Evolutionary conservation across 2,888 invertebrate genomes (phyloP).

Genomic region (Ernsta delagoae): DNA sequence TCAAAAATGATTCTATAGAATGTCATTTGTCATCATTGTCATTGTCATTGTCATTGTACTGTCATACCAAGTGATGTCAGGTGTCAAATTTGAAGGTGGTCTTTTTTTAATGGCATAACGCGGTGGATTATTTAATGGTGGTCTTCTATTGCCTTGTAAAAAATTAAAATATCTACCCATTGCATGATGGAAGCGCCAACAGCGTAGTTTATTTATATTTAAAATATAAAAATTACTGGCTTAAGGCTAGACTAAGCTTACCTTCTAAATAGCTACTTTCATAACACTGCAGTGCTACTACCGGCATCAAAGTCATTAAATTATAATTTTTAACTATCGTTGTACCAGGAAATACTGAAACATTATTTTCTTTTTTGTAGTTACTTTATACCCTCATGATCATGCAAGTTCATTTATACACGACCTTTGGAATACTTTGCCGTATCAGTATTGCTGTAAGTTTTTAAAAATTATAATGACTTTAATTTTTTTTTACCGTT

Average conservation of each 20-base stretch:
- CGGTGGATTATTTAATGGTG: neutral
- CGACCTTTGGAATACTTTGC: neutral
- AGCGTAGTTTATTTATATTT: too few species aligned
- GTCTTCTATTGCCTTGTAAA: neutral
- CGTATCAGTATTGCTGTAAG: conserved; percentile 3
- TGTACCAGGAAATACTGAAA: neutral
- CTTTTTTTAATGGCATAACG: too few species aligned
- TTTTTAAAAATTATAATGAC: neutral
- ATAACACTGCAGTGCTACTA: neutral
- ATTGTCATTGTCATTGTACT: too few species aligned
- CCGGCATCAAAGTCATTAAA: neutral
- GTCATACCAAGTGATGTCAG: neutral
- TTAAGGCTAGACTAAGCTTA: too few species aligned
- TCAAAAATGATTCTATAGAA: too few species aligned
- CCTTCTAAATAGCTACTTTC: neutral
- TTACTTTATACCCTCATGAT: neutral
- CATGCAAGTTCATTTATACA: conserved; percentile 4
- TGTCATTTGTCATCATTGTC: too few species aligned
- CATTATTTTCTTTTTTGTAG: neutral
- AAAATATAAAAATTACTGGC: too few species aligned
- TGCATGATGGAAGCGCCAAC: too few species aligned
- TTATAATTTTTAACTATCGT: neutral
- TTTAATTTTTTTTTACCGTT: too few species aligned
- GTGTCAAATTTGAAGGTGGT: neutral
- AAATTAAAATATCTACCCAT: neutral